Evolutionary conservation across 1,140 invertebrate genomes (phyloP), one percentile per base, ranked within the genome.

Genomic region (Ptiloglossa arizonensis): DNA sequence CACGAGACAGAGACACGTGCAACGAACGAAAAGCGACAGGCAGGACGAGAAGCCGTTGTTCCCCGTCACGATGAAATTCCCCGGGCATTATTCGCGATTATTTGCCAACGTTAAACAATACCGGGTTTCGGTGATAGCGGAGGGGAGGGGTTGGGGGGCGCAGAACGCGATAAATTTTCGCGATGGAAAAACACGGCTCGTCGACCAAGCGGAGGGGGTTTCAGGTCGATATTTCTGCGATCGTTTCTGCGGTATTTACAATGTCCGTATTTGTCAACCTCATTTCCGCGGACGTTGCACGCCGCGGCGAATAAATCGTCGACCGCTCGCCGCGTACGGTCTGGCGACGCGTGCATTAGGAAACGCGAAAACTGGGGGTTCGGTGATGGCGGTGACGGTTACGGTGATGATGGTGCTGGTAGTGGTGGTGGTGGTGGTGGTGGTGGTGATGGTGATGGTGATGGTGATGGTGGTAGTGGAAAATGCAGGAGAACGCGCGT

Each of bases 201-300:
- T 15, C 13, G 32, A n/a, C n/a, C n/a, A n/a, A n/a, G n/a, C n/a
- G n/a, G n/a, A n/a, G n/a, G n/a, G n/a, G n/a, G n/a, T n/a, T 13
- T 19, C 22, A 5, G 44, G 24, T 32, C 41, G 56, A 59, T 69
- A 69, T 68, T 76, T 68, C 44, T 19, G 56, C 67, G 67, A 62
- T 70, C 67, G 67, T 77, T 60, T 46, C 44, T 60, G 66, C 22
- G 74, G 74, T 77, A 77, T 77, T 77, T 77, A 62, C 67, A 70
- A 29, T 70, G 66, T 52, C 46, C 66, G 56, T 70, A 70, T 77
- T 77, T 70, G 67, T 77, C 70, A 77, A 77, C 74, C 68, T 75
- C 67, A 71, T 79, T 63, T 79, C 71, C 76, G 57, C 41, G 57
- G 0, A 13, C 35, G 41, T n/a, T 50, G 63, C 59, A 27, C 41